Evolutionary conservation across 2,797 vertebrate genomes (phyloP).

Genomic region (Pseudotriccus pelzelni): DNA sequence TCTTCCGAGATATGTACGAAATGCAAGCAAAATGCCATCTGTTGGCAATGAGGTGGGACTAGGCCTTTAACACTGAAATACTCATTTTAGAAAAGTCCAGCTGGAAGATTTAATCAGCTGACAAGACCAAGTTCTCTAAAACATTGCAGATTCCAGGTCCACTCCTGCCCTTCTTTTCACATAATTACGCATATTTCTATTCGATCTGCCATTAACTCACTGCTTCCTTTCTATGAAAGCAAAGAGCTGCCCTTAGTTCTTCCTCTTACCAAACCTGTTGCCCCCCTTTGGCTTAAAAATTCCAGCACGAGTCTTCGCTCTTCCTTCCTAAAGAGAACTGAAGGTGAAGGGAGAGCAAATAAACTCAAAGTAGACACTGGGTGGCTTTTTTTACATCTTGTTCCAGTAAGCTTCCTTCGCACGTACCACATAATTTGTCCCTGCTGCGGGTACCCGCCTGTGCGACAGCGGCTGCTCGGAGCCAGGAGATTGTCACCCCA

Average conservation of each 20-base stretch:
- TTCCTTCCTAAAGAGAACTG: background rate
- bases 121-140: background rate
- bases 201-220: background rate
- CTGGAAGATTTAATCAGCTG: background rate
- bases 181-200: background rate
- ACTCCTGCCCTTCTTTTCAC: background rate
- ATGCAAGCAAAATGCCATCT: constrained; percentile 23
- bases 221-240: background rate
- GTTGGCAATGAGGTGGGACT: background rate
- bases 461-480: accelerated
- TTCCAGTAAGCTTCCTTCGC: background rate
- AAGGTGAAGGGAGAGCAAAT: background rate
- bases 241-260: background rate
- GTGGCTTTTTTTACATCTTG: background rate
- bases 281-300: background rate
- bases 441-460: accelerated
- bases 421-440: accelerated
- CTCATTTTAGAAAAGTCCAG: background rate
- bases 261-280: background rate
- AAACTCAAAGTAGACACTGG: background rate
- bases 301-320: accelerated
- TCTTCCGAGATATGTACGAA: background rate
- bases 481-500: background rate
- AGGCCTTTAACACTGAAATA: background rate
- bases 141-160: background rate